Evolutionary conservation across 2,888 invertebrate genomes (phyloP), one percentile per base, ranked within the genome.

Genomic region (Pammene fasciana): DNA sequence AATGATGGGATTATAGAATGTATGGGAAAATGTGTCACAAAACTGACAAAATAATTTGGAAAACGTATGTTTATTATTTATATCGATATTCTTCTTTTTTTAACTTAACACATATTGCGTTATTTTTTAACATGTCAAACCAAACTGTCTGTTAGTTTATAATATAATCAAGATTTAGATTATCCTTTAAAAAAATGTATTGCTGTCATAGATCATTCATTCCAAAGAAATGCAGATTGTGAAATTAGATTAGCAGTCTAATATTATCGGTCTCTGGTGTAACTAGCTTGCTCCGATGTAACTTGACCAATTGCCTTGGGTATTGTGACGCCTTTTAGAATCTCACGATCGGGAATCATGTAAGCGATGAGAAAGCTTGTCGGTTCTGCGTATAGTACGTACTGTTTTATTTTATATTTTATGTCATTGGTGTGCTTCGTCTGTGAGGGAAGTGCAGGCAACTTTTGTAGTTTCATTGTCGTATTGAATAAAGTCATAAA

Each of bases 381-480:
- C 83, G 82, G 87, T 79, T 81, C 92, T 93, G 89, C 91, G 88
- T 93, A 92, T 90, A 85, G 84, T 93, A 72, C 72, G 75, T 73
- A 72, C 60, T 81, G 82, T 81, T 78, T 76, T 75, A 76, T 82
- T 88, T 89, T 85, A 86, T 88, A 84, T 86, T 89, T 90, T 86
- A 86, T 84, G 84, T 83, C 79, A 82, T 78, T 84, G 84, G 85
- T 88, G 88, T 90, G 93, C 93, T 93, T 92, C 85, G 90, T 93
- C 90, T 85, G 91, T 91, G 87, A 87, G 86, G 86, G 88, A 90
- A 90, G 87, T 90, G 92, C 93, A 89, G 90, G 90, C 92, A 90
- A 88, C 85, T 92, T 92, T 92, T 92, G 93, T 93, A 93, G 93
- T 92, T 93, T 93, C 93, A 93, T 93, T 92, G 92, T 93, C 93